Conservation (phyloP, 2,888 invertebrate species). For the Tenodera sinensis region DNA sequence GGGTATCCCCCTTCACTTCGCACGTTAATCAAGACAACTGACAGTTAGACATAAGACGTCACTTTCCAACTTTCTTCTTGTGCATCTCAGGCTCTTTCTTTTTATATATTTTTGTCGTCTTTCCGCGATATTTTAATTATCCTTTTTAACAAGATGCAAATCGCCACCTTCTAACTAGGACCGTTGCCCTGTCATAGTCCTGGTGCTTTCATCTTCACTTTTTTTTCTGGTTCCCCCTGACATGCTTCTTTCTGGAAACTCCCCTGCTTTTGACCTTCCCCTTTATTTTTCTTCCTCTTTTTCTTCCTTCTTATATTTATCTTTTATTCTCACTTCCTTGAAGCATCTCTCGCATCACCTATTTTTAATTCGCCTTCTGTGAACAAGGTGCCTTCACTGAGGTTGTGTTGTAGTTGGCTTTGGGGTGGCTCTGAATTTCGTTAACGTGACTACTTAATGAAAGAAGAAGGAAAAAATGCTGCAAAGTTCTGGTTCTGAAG, state of each 20-base stretch:
- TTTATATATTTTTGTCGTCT: slow-evolving; percentile 9
- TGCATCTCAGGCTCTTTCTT: not conserved
- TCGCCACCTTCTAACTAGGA: slow-evolving; percentile 6
- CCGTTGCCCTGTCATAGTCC: not conserved
- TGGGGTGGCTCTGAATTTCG: not conserved
- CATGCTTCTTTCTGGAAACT: not conserved
- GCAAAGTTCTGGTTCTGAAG: not conserved
- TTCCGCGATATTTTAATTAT: slow-evolving; percentile 31
- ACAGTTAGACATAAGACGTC: slow-evolving; percentile 21
- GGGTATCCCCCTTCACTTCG: not conserved
- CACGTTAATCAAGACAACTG: not conserved
- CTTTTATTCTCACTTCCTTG: not conserved
- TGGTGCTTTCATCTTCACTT: slow-evolving; percentile 15
- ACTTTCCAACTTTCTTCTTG: slow-evolving; percentile 1
- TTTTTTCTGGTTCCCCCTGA: not conserved
- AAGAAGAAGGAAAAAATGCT: not conserved
- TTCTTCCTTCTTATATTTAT: slow-evolving; percentile 10
- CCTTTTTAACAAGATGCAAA: slow-evolving; percentile 31
- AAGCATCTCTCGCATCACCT: not conserved
- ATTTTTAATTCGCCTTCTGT: slow-evolving; percentile 10
- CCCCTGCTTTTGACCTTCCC: not conserved
- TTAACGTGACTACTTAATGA: not conserved
- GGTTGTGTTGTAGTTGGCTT: not conserved
- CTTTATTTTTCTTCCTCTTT: not conserved
- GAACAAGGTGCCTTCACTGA: slow-evolving; percentile 5